These are phyloP conservation scores for Eupithecia tripunctaria DNA, from an alignment of 2,888 invertebrate species.

Conservation along the genomic window DNA sequence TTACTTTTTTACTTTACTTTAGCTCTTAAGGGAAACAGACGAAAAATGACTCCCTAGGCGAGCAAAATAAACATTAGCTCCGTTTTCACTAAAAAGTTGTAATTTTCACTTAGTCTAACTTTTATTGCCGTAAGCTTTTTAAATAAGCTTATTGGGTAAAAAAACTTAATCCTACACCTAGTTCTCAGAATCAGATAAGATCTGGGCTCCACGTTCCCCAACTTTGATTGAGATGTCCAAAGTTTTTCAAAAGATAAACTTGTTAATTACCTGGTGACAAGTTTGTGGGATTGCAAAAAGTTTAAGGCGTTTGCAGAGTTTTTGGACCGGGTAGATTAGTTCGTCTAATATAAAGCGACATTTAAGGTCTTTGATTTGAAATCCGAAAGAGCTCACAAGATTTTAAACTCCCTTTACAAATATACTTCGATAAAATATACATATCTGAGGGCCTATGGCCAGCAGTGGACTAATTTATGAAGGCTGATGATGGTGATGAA, in stretches of 20 bases:
- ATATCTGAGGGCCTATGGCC: too few species aligned
- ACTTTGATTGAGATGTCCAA: constrained; percentile 46
- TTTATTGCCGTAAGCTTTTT: constrained; percentile 16
- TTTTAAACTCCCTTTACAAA: background rate
- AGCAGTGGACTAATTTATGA: too few species aligned
- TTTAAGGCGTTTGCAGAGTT: background rate
- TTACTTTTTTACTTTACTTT: background rate
- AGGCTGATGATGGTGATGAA: too few species aligned
- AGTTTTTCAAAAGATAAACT: constrained; percentile 48
- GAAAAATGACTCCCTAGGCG: background rate
- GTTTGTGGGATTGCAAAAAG: constrained; percentile 31
- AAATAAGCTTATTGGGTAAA: constrained; percentile 24
- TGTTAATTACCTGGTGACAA: constrained; percentile 48
- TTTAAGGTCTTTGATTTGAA: background rate
- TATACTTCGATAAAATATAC: background rate
- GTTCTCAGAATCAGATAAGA: constrained; percentile 41
- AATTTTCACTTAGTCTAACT: constrained; percentile 19
- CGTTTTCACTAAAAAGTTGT: constrained; percentile 7
- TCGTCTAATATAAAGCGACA: background rate
- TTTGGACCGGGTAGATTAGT: background rate
- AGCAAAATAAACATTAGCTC: background rate
- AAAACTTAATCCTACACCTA: constrained; percentile 43
- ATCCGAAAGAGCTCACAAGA: background rate
- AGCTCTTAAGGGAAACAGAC: background rate
- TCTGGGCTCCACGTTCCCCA: constrained; percentile 38